These are phyloP conservation scores for Papilio aristodemus DNA, from an alignment of 1,140 invertebrate species.

Conservation along the genomic window DNA sequence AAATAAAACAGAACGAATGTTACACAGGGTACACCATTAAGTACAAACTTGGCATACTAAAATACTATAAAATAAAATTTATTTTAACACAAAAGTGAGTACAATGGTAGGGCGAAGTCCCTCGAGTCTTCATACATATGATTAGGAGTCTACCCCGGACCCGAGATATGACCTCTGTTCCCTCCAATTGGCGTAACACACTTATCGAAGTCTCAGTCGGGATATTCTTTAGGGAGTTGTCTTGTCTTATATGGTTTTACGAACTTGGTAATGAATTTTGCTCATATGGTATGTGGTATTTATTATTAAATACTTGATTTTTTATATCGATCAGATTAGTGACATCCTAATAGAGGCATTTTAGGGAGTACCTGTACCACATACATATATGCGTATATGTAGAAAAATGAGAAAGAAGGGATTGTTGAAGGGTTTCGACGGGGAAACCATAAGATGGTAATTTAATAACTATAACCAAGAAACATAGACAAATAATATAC, in stretches of 20 bases:
- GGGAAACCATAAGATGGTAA: no score
- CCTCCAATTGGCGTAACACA: constrained; percentile 36
- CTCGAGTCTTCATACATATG: constrained; percentile 33
- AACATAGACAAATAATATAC: neutral
- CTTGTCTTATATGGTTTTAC: neutral
- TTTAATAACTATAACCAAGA: neutral
- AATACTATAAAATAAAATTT: neutral
- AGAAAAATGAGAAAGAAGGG: no score
- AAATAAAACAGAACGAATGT: no score
- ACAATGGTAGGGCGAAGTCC: neutral
- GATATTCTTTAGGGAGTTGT: constrained; percentile 1
- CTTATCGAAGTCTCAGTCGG: constrained; percentile 36
- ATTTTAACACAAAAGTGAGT: constrained; percentile 44
- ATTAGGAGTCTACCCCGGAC: constrained; percentile 45
- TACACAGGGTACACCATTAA: no score
- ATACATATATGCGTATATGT: no score
- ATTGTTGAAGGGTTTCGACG: no score
- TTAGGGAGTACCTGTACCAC: no score
- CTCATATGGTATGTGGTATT: neutral
- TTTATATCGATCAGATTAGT: neutral
- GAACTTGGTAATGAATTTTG: constrained; percentile 9
- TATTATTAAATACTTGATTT: no score
- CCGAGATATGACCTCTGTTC: constrained; percentile 59
- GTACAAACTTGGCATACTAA: no score
- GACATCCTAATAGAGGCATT: no score